Base-by-base conservation (phyloP, 2,888 invertebrate genomes). In the Andrena marginata region DNA sequence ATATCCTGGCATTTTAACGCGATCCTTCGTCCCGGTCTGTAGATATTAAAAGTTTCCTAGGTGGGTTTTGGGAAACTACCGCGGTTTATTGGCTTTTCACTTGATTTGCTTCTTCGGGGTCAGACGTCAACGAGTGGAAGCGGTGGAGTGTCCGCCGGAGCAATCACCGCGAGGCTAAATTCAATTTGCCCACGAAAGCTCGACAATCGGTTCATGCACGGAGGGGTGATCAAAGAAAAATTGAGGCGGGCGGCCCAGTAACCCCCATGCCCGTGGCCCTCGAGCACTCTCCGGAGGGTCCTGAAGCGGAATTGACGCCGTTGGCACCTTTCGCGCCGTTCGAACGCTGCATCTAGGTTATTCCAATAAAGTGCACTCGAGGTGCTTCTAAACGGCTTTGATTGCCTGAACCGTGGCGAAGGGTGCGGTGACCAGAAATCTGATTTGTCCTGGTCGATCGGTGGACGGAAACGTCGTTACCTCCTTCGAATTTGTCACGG, bases 311-410 rank as follows among this genome's bases (percentile, higher is more conserved):
- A 83, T 75, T 20, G 63, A 77, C 75, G 77, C 31, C 59, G 73
- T 67, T 78, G 68, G 42, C 71, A 85, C 73, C 59, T 79, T 73
- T 31, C 48, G 51, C 51, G 48, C 29, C 29, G 77, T 82, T 87
- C 73, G 78, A 84, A 81, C 86, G 49, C 59, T 54, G 74, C 84
- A 92, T 92, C 89, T 91, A 90, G 92, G 93, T 91, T 93, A 93
- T 90, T 91, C 91, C 91, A 89, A 92, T 92, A 91, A 92, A 92
- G 87, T 88, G 85, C 91, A 90, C 87, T 90, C 86, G 80, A 88
- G 82, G 90, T 89, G 91, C 90, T 92, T 92, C 91, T 90, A 90
- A 92, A 92, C 89, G 89, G 84, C 85, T 89, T 80, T 89, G 88
- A 91, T 90, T 89, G 87, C 76, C 78, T 13, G 42, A 56, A 56